Evolutionary conservation across 2,888 invertebrate species (phyloP), one percentile per base, ranked within the genome.

Genomic region (Temnothorax ravouxi): DNA sequence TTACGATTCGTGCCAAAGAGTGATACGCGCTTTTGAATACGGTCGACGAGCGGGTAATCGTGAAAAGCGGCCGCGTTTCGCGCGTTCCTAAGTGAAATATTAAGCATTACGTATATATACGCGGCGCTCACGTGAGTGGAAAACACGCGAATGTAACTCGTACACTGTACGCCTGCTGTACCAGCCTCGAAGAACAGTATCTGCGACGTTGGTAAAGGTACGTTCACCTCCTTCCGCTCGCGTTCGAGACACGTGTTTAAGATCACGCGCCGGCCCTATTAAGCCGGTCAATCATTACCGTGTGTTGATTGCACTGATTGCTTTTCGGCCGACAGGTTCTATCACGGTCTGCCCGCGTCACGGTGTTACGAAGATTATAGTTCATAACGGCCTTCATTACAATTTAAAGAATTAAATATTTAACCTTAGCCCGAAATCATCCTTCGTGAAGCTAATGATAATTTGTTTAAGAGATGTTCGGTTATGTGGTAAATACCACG

Each of bases 201-300:
- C 47, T 56, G 15, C 44, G 69, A 69, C 34, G 79, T 44, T 38
- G 44, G 54, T 56, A 77, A 64, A 67, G 83, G 76, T 72, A 76
- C 81, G 77, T 50, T 76, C 71, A 79, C 44, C 72, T 71, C 21
- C 34, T 79, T 79, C 79, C 79, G 69, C 69, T 79, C 66, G 86
- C 81, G 86, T 88, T 84, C 88, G 74, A 88, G 84, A 84, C 88
- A 88, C 88, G 88, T 80, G 88, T 87, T 76, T 84, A 79, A 67
- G 66, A 88, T 81, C 88, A 86, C 88, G 84, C 87, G 84, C 75
- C 86, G 66, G 84, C 86, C 81, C 74, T 88, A 88, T 81, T 88
- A 87, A 88, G 81, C 84, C 75, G 62, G 61, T 50, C 80, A 50
- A 61, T 74, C 62, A 79, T 79, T 71, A 79, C 77, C 44, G 71